Conservation (phyloP, 1,140 invertebrate genomes). For the Bombus fervidus region DNA sequence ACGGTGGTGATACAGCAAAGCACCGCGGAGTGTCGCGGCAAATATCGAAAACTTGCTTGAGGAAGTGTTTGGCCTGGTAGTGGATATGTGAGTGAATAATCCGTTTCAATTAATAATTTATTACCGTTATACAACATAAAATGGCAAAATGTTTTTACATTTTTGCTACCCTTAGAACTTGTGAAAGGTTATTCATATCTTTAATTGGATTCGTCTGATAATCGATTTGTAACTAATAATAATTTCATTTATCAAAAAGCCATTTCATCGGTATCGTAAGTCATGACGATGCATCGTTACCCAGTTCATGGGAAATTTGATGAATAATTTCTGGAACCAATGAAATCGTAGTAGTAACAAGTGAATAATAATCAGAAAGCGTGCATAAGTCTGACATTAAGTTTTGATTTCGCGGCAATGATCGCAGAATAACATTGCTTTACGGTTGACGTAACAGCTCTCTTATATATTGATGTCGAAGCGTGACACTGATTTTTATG, state of each 20-base stretch:
- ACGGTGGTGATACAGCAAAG: not conserved
- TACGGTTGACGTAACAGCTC: not conserved
- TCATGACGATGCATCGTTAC: too few relatives aligned
- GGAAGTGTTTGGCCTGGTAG: not conserved
- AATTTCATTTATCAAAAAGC: too few relatives aligned
- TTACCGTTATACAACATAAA: not conserved
- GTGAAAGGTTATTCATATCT: not conserved
- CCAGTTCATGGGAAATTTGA: not conserved
- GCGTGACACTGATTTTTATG: conserved; percentile 2
- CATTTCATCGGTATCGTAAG: too few relatives aligned
- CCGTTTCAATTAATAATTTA: not conserved
- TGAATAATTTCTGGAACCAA: not conserved
- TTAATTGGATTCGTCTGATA: not conserved
- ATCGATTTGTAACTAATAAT: too few relatives aligned
- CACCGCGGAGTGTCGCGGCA: not conserved
- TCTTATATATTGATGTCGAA: not conserved
- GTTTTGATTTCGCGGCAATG: not conserved
- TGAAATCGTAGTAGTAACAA: not conserved
- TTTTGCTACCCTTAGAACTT: too few relatives aligned
- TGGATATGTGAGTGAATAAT: not conserved
- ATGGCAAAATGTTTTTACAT: not conserved
- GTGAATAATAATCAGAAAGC: not conserved
- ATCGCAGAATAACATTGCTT: not conserved
- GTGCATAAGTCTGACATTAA: not conserved
- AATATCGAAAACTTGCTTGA: not conserved